Evolutionary conservation across 2,113 vertebrate species (phyloP), one percentile per base, ranked within the genome.

Genomic region (Callocephalon fimbriatum): DNA sequence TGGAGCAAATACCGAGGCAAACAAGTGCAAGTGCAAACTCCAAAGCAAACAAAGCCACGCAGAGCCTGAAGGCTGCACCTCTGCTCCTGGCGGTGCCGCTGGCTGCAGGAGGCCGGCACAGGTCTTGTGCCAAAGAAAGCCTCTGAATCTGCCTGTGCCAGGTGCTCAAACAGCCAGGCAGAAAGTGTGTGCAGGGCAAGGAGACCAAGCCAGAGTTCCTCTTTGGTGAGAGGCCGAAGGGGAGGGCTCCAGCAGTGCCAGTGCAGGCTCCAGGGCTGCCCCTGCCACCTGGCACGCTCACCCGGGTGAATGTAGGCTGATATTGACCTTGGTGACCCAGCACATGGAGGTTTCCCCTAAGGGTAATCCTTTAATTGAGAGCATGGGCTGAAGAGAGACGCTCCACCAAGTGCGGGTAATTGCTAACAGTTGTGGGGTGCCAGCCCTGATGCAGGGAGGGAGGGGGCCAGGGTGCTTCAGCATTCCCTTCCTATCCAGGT

Each of bases 1-100:
- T 25, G 70, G 19, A 90, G 35, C 6, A 8, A 56, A 56, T 32
- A 63, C 31, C 12, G 13, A 70, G 75, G 62, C 38, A 71, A 54
- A 37, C 29, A 83, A 73, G 44, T 15, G 13, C 48, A 10, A 14
- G 66, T 15, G 25, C 40, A 68, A 76, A 66, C 83, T 26, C 82
- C 67, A 86, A 72, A 90, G 44, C 78, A 86, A 95, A 75, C 56
- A 75, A 62, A 95, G 45, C 27, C 67, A 44, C 62, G 48, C 82
- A 68, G 53, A n/a, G 7, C 23, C n/a, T n/a, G 8, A 20, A 61
- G 76, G 83, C 42, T 56, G 70, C 50, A 59, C 54, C 53, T 50
- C 59, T 66, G 63, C 32, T 78, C 68, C 84, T 38, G 63, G 70
- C 5, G 6, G 71, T 47, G 65, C 50, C 1, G 29, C 37, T 51